Evolutionary conservation across 2,797 vertebrate genomes (phyloP).

Genomic region (Acanthurus lineatus): DNA sequence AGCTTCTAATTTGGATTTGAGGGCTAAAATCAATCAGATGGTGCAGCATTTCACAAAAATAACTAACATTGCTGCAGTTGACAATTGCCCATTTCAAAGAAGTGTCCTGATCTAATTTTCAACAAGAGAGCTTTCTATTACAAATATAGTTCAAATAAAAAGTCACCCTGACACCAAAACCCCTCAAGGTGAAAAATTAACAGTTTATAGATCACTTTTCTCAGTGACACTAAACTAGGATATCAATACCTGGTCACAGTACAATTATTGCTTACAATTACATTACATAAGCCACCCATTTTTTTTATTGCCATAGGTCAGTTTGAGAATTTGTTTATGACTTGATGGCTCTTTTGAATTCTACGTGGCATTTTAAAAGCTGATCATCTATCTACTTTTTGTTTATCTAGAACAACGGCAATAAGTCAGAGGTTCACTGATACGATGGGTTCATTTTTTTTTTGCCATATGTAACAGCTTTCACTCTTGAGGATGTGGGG

Average conservation of each 20-base stretch:
- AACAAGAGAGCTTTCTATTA: neutral
- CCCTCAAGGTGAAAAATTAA: neutral
- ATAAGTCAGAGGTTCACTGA: conserved; percentile 22
- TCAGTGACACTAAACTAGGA: neutral
- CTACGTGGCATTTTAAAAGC: neutral
- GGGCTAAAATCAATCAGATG: neutral
- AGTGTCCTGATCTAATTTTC: conserved; percentile 17
- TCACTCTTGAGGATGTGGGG: conserved; percentile 27
- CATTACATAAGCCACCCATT: conserved; percentile 18
- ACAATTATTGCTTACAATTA: conserved; percentile 25
- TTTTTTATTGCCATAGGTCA: conserved; percentile 11
- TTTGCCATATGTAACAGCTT: conserved; percentile 5
- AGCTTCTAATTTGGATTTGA: conserved; percentile 3
- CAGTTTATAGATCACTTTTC: neutral
- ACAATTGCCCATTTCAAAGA: conserved; percentile 38
- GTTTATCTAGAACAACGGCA: conserved; percentile 9
- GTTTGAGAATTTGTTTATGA: conserved; percentile 28
- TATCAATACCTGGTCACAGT: neutral
- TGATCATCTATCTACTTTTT: neutral
- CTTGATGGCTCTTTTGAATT: conserved; percentile 17
- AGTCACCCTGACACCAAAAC: conserved; percentile 58
- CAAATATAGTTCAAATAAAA: conserved; percentile 5
- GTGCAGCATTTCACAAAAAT: conserved; percentile 11
- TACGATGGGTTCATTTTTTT: conserved; percentile 1
- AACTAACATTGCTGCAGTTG: neutral